phyloP scores from a whole-genome alignment of 1,140 invertebrate species.

The Anadara kagoshimensis region DNA sequence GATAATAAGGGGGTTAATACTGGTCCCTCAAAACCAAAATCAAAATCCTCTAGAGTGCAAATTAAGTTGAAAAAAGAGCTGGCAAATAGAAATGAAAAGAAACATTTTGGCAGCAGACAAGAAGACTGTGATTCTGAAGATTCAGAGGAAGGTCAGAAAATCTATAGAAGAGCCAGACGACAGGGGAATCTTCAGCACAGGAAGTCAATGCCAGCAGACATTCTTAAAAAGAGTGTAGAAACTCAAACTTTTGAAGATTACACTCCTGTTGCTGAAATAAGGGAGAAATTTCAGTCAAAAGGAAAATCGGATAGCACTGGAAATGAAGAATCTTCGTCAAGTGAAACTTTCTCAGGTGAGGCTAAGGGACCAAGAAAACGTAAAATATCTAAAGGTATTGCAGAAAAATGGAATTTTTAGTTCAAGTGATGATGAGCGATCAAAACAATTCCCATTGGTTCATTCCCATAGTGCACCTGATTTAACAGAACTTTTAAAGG shows the following conservation, averaged over 20 bases:
- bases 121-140: neutral
- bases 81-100: too few species aligned
- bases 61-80: too few species aligned
- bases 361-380: slow-evolving; percentile 25
- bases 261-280: slow-evolving; percentile 26
- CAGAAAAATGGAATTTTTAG: slow-evolving; percentile 58
- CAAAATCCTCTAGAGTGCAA: too few species aligned
- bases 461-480: slow-evolving; percentile 50
- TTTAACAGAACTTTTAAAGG: slow-evolving; percentile 23
- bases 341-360: slow-evolving; percentile 51
- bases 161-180: slow-evolving; percentile 34
- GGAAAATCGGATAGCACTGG: slow-evolving; percentile 3
- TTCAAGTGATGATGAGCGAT: slow-evolving; percentile 55
- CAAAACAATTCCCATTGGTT: slow-evolving; percentile 22
- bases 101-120: too few species aligned
- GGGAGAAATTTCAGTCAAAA: slow-evolving; percentile 34
- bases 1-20: too few species aligned
- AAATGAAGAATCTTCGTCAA: slow-evolving; percentile 40
- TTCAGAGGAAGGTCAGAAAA: neutral
- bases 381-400: slow-evolving; percentile 48
- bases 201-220: slow-evolving; percentile 55
- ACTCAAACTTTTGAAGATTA: slow-evolving; percentile 40
- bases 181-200: slow-evolving; percentile 41
- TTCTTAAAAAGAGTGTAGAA: slow-evolving; percentile 47
- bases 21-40: too few species aligned